Percentiles rank a stretch among this genome's conserved stretches.
phyloP scores from a whole-genome alignment of 2,113 vertebrate species.

The Phoenicopterus ruber region DNA sequence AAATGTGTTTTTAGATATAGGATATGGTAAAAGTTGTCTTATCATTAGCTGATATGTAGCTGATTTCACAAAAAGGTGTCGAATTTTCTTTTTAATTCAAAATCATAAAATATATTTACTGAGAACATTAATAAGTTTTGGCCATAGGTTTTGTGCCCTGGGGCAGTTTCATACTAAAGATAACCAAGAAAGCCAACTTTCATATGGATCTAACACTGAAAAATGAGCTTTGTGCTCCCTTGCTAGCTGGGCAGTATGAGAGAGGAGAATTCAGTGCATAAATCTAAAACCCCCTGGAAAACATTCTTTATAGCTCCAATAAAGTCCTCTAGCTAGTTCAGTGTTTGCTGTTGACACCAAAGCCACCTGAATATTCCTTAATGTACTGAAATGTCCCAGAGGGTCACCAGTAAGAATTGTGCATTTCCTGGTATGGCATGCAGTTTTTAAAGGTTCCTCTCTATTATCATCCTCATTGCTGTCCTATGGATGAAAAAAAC shows the following conservation, averaged over 20 bases:
- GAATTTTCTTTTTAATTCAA: neutral
- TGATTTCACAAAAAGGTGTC: neutral
- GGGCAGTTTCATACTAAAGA: neutral
- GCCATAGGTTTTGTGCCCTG: neutral
- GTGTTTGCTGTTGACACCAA: slow-evolving; percentile 16
- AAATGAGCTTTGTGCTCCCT: neutral
- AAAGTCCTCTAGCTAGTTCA: neutral
- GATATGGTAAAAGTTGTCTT: neutral
- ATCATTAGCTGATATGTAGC: neutral
- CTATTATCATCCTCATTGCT: neutral
- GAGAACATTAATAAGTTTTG: neutral
- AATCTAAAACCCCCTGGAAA: slow-evolving; percentile 22
- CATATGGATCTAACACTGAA: neutral
- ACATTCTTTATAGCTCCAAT: neutral
- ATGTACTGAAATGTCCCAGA: neutral
- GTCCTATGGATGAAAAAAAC: neutral
- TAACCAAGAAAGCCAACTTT: neutral
- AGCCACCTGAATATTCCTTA: slow-evolving; percentile 26
- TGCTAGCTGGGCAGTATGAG: neutral
- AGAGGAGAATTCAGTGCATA: neutral
- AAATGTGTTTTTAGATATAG: neutral
- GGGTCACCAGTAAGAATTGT: neutral
- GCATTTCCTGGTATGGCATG: neutral
- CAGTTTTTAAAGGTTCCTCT: neutral
- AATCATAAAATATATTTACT: neutral